Base-by-base conservation (phyloP, 2,113 vertebrate species). In the Sorex araneus region DNA sequence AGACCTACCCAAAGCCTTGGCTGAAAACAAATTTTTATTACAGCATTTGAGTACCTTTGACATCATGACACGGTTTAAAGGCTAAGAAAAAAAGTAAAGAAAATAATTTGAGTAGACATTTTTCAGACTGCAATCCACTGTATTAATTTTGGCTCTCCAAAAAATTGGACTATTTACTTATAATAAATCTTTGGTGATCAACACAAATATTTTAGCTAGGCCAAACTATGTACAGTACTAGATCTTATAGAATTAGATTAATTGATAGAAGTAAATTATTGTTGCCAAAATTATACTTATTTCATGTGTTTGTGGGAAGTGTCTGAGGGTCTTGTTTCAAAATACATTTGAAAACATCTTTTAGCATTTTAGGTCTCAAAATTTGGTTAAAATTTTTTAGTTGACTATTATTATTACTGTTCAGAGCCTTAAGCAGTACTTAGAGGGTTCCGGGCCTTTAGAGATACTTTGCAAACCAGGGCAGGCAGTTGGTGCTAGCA, bases 341-440 rank as follows among this genome's bases (percentile, higher is more conserved):
- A 74, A 84, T 88, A 75, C 23, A 84, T 87, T 81, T 4, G 32
- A 84, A 80, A 93, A 79, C 5, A 60, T 80, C 13, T 32, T 76
- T 94, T 81, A 23, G 13, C 18, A 79, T 3, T 89, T 87, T 63
- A 83, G 28, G 63, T 75, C 40, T 79, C 92, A 89, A 70, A 82
- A 81, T n/a, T 34, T 73, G 21, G 75, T 60, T 40, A 40, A 86
- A 1, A 10, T 6, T 50, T 50, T 50, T 50, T 50, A 50, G 47
- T 50, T 50, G 47, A 50, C 10, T 50, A 50, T 50, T 50, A 50
- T 50, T 50, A 50, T 50, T 50, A 50, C 19, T 19, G 4, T 57
- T 16, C 15, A 60, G 18, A 60, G 18, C 21, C 57, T 60, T 19
- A 60, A 21, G 21, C 57, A 60, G 57, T 60, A 60, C 18, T 21